phyloP scores from a whole-genome alignment of 2,888 invertebrate species.

The Ctenicera cuprea region DNA sequence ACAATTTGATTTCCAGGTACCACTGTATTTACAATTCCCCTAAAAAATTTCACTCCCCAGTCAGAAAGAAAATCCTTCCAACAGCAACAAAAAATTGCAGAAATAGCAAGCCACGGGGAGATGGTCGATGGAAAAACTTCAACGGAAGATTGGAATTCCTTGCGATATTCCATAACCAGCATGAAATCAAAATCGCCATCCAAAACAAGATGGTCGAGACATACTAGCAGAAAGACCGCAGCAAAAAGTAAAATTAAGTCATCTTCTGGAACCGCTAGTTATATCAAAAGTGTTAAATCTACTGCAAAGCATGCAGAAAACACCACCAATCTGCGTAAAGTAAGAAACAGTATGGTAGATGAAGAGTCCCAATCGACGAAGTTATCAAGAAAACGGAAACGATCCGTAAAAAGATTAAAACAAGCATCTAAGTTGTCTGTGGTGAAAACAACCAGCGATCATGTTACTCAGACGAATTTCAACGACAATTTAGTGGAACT shows the following conservation, averaged over 20 bases:
- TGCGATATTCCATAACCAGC: constrained; percentile 19
- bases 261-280: constrained; percentile 51
- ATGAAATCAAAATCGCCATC: constrained; percentile 45
- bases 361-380: constrained; percentile 47
- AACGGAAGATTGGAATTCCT: not conserved
- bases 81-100: constrained; percentile 27
- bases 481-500: constrained; percentile 68
- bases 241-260: constrained; percentile 37
- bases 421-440: constrained; percentile 27
- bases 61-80: constrained; percentile 7
- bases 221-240: not conserved
- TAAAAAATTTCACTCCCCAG: constrained; percentile 28
- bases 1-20: not conserved
- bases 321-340: constrained; percentile 48
- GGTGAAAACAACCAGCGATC: constrained; percentile 30
- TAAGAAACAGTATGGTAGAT: constrained; percentile 35
- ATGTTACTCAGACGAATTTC: not conserved
- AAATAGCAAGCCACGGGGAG: not conserved
- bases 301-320: constrained; percentile 55
- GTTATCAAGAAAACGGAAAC: constrained; percentile 46
- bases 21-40: not conserved
- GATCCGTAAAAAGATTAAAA: constrained; percentile 38
- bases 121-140: not conserved
- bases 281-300: constrained; percentile 51
- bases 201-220: constrained; percentile 20